phyloP scores from a whole-genome alignment of 2,888 invertebrate genomes.

The Linnaemya tessellans region DNA sequence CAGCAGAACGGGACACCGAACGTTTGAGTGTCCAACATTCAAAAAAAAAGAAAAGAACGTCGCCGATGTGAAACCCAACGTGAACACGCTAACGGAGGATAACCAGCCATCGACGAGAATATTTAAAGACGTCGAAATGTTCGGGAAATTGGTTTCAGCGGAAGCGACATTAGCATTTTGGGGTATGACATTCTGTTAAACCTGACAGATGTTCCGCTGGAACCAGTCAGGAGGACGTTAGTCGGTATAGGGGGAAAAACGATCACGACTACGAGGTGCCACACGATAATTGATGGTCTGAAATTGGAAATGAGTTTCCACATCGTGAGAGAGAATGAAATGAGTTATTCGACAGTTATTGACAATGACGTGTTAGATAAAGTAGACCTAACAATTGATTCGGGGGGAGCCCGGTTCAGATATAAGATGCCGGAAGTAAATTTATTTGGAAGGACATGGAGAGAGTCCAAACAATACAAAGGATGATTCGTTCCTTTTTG shows the following conservation, averaged over 20 bases:
- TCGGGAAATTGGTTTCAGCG: too few relatives aligned
- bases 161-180: too few relatives aligned
- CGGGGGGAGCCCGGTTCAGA: not conserved
- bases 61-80: not conserved
- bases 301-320: not conserved
- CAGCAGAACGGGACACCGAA: constrained; percentile 8
- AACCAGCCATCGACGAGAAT: not conserved
- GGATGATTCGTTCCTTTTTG: not conserved
- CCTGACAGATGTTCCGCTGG: too few relatives aligned
- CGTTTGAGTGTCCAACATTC: constrained; percentile 12
- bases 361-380: not conserved
- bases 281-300: not conserved
- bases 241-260: too few relatives aligned
- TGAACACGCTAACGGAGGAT: not conserved
- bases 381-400: not conserved
- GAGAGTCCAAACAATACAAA: not conserved
- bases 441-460: not conserved
- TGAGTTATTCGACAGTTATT: not conserved
- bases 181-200: not conserved
- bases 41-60: not conserved
- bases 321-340: not conserved
- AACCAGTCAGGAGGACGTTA: too few relatives aligned
- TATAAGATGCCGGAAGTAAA: not conserved
- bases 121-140: too few relatives aligned
- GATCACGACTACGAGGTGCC: too few relatives aligned